Evolutionary conservation across 2,888 invertebrate genomes (phyloP).

Genomic region (Boloria euphrosyne): DNA sequence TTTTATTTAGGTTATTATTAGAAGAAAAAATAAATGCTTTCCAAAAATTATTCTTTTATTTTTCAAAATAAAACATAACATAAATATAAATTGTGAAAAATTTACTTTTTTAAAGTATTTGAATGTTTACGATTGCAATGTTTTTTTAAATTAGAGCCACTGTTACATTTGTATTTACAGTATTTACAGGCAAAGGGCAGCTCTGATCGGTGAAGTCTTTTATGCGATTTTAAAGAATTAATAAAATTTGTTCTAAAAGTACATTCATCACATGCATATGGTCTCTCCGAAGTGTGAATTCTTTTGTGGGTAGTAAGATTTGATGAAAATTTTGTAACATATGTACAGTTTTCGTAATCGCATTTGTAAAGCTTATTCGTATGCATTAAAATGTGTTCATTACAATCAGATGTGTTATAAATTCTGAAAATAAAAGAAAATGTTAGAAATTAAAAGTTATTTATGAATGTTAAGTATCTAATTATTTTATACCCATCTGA

Average conservation of each 20-base stretch:
- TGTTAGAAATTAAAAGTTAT: constrained; percentile 2
- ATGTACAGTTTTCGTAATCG: constrained; percentile 76
- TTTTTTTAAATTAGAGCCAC: constrained; percentile 77
- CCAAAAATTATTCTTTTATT: constrained; percentile 35
- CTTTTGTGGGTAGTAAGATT: constrained; percentile 75
- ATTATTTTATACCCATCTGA: constrained; percentile 27
- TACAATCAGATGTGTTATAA: constrained; percentile 66
- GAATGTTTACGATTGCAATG: constrained; percentile 63
- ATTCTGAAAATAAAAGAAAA: constrained; percentile 50
- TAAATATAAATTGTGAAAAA: neutral
- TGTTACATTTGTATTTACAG: constrained; percentile 73
- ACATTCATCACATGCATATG: constrained; percentile 74
- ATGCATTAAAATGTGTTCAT: constrained; percentile 67
- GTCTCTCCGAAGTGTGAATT: constrained; percentile 70
- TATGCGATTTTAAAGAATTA: constrained; percentile 73
- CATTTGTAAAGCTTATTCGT: constrained; percentile 66
- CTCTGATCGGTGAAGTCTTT: constrained; percentile 67
- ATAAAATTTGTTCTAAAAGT: constrained; percentile 73
- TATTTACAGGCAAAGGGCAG: constrained; percentile 66
- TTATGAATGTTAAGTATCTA: constrained; percentile 6
- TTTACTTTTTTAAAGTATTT: constrained; percentile 31
- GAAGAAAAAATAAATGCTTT: constrained; percentile 59
- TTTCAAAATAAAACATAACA: constrained; percentile 3
- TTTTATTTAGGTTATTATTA: constrained; percentile 60
- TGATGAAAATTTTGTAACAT: constrained; percentile 75